Conservation (phyloP, 2,888 invertebrate genomes). For the Nephrotoma flavescens region DNA sequence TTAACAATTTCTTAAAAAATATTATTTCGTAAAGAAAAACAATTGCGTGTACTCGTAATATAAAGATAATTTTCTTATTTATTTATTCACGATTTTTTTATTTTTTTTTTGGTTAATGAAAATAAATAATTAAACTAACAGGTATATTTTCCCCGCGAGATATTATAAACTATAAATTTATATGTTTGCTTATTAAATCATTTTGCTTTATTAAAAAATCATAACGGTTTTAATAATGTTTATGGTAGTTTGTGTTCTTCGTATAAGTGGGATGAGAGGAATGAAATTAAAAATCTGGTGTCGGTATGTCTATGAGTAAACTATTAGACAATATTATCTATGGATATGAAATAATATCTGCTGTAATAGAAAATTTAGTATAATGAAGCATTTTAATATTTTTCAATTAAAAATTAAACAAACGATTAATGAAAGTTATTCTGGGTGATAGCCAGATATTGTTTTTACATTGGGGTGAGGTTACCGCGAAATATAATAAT, state of each 20-base stretch:
- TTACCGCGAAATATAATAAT: too few species aligned
- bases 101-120: background rate
- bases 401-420: too few species aligned
- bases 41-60: too few species aligned
- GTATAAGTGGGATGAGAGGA: background rate
- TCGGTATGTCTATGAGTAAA: background rate
- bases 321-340: background rate
- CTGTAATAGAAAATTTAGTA: background rate
- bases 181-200: background rate
- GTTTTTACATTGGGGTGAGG: too few species aligned
- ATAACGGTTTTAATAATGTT: background rate
- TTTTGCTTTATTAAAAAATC: background rate
- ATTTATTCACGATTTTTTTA: background rate
- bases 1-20: background rate
- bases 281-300: background rate
- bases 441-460: too few species aligned
- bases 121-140: background rate
- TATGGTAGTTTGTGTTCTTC: background rate
- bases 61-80: background rate
- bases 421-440: too few species aligned
- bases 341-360: background rate
- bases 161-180: background rate
- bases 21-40: background rate
- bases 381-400: too few species aligned
- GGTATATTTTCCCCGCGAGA: background rate